Base-by-base conservation (phyloP, 2,797 vertebrate species). In the Characodon lateralis region DNA sequence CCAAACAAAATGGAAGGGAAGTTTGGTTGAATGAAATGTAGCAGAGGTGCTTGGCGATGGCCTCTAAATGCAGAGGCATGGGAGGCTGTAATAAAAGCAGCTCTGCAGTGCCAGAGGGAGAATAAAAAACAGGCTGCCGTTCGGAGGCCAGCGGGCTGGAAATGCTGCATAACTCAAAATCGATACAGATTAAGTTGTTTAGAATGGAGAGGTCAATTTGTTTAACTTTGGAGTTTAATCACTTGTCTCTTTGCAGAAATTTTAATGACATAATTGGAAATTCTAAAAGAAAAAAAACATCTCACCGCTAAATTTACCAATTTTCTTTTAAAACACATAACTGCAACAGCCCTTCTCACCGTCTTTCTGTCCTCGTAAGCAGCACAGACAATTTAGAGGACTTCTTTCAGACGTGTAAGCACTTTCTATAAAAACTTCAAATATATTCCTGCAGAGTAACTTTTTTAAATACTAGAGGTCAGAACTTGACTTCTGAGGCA, bases 121-220 rank as follows among this genome's bases (percentile, higher is more conserved):
- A 92, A 86, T 90, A 84, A 85, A 88, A 89, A 83, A 83, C 78
- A 78, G 70, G 63, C 83, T 78, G 78, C 78, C 76, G 89, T 87
- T 84, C 59, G 63, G 31, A 85, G 88, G 83, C 81, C 81, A 87
- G 80, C 78, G 87, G 85, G 69, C 84, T 87, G 81, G 78, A 93
- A 91, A 88, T 48, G 85, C 87, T 84, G 81, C 82, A 71, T 86
- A 93, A 89, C 81, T 84, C 79, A 31, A 72, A 92, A 93, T 94
- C 94, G 86, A 95, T 95, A 92, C 73, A 87, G 88, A 93, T 94
- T 89, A 93, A 90, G 88, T 83, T 77, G 82, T 94, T 92, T 90
- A 85, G 78, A 85, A 86, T 71, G 80, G 79, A 83, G 83, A 88
- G 83, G 87, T 85, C 82, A 84, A 81, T 93, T 88, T 85, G 85